These are phyloP conservation scores for Listronotus bonariensis DNA, from an alignment of 1,140 invertebrate species.

Conservation along the genomic window DNA sequence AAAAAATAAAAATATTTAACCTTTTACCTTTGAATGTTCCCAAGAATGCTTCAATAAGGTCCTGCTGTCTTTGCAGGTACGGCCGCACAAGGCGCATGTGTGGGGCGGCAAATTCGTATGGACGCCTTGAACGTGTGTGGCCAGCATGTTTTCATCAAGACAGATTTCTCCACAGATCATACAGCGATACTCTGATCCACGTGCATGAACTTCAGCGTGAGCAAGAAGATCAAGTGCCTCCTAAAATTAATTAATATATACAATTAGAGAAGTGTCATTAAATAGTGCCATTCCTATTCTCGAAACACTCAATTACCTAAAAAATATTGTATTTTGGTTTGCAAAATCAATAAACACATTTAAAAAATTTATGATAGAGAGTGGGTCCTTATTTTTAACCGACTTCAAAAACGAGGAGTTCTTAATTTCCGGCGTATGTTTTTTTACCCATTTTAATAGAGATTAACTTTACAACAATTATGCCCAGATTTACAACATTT, in stretches of 20 bases:
- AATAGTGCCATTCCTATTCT: no score
- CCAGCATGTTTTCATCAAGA: conserved; percentile 61
- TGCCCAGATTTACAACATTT: no score
- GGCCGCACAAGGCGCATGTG: conserved; percentile 65
- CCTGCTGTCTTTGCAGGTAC: conserved; percentile 69
- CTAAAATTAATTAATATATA: background rate
- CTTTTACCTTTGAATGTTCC: conserved; percentile 65
- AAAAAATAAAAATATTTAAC: conserved; percentile 28
- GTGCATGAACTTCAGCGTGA: conserved; percentile 74
- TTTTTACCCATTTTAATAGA: no score
- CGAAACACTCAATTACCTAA: no score
- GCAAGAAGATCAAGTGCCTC: conserved; percentile 74
- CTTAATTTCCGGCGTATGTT: no score
- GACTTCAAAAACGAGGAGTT: no score
- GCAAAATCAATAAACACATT: no score
- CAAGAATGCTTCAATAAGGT: conserved; percentile 71
- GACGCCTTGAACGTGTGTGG: conserved; percentile 60
- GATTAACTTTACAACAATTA: no score
- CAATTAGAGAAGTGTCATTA: no score
- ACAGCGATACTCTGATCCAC: conserved; percentile 63
- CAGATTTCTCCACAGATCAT: conserved; percentile 69
- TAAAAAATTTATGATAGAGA: no score
- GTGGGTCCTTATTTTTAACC: no score
- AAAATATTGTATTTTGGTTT: no score
- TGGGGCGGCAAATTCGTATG: conserved; percentile 62